These are phyloP conservation scores for Heliconius sara DNA, from an alignment of 2,888 invertebrate genomes.

Conservation along the genomic window DNA sequence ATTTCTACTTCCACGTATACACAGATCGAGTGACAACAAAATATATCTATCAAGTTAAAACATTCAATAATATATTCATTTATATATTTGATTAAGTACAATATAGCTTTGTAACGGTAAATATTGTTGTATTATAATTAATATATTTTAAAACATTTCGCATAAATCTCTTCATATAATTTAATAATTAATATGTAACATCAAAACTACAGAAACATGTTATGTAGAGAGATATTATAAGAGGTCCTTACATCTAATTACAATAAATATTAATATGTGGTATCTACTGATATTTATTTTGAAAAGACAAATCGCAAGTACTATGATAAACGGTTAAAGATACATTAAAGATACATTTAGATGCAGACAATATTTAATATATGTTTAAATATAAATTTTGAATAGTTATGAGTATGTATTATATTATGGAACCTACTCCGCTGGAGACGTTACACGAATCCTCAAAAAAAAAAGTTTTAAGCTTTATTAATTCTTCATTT, in stretches of 20 bases:
- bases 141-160: conserved; percentile 1
- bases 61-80: conserved; percentile 45
- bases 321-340: conserved; percentile 22
- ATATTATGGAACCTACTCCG: conserved; percentile 36
- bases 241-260: conserved; percentile 11
- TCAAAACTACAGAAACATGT: conserved; percentile 11
- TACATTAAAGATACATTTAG: conserved; percentile 35
- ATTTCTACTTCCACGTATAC: conserved; percentile 56
- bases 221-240: neutral
- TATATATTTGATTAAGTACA: conserved; percentile 24
- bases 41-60: conserved; percentile 54
- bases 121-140: neutral
- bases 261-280: conserved; percentile 18
- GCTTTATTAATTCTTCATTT: too few relatives aligned
- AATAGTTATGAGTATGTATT: conserved; percentile 14
- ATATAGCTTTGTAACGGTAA: conserved; percentile 24
- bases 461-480: neutral
- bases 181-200: neutral
- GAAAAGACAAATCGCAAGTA: conserved; percentile 25
- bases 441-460: conserved; percentile 39
- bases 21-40: conserved; percentile 52
- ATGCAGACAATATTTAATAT: conserved; percentile 27
- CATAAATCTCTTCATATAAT: conserved; percentile 3
- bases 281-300: conserved; percentile 36
- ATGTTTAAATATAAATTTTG: conserved; percentile 28